These are phyloP conservation scores for Alcedo atthis DNA, from an alignment of 2,797 vertebrate genomes.

Conservation along the genomic window DNA sequence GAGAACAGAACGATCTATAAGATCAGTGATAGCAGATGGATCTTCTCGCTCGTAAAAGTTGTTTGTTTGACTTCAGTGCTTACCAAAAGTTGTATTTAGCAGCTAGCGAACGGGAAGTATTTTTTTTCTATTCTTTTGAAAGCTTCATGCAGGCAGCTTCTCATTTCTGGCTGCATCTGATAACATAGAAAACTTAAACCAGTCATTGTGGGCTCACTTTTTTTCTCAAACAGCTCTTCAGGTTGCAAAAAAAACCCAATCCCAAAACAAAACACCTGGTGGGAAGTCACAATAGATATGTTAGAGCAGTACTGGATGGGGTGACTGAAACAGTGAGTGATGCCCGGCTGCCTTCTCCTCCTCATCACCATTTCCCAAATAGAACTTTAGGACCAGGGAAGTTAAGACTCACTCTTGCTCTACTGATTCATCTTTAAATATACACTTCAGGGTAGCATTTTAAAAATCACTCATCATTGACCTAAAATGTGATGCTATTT, in stretches of 20 bases:
- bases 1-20: slow-evolving; percentile 7
- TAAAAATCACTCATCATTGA: slow-evolving; percentile 51
- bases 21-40: slow-evolving; percentile 11
- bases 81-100: slow-evolving; percentile 32
- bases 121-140: neutral
- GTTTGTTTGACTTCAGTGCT: slow-evolving; percentile 45
- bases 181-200: neutral
- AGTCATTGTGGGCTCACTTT: neutral
- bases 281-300: neutral
- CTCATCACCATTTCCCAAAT: neutral
- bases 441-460: slow-evolving; percentile 18
- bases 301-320: neutral
- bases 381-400: neutral
- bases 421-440: slow-evolving; percentile 14
- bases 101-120: neutral
- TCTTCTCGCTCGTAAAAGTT: slow-evolving; percentile 31
- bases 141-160: neutral
- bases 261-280: neutral
- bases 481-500: slow-evolving; percentile 26
- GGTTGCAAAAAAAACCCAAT: neutral
- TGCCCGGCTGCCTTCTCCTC: neutral
- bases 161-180: neutral
- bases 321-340: neutral
- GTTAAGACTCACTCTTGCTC: neutral
- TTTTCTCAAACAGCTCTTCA: neutral